Evolutionary conservation across 2,888 invertebrate genomes (phyloP), one percentile per base, ranked within the genome.

Genomic region (Hydraecia micacea): DNA sequence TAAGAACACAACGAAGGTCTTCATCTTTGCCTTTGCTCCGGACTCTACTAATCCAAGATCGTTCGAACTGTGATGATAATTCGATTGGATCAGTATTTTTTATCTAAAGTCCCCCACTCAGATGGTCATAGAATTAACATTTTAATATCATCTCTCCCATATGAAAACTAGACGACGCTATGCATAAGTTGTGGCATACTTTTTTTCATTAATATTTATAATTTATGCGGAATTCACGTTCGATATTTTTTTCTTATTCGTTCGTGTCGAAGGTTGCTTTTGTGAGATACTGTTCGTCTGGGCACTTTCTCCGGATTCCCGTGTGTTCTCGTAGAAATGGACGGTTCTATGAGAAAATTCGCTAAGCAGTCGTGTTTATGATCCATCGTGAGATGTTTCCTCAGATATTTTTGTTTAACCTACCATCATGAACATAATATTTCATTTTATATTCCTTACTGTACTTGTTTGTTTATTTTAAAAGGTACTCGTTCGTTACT

Each of bases 81-180:
- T 93, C 93, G 94, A 93, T 93, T 93, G 94, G 92, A 93, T 95
- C 94, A 95, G 92, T 96, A 83, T 95, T 96, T 90, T 96, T 96
- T 97, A 97, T 96, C 93, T 93, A 90, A 94, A 93, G 90, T 90
- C 85, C 93, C 96, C 96, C 96, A 95, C 96, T 95, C 91, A 81
- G 62, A 75, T 80, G 88, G 92, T 93, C 93, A 89, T 84, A 83
- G 84, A 92, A 95, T 96, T 95, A 90, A 94, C 95, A 96, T 96
- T 95, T 95, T 95, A 92, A 93, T 93, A 89, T 92, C 91, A 94
- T 94, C 92, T 92, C 92, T 91, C 88, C 75, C 86, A 89, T 93
- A 92, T 91, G 91, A 91, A 93, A 94, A 91, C 92, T 87, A 90
- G 92, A 94, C 92, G 94, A 94, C 91, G 92, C 92, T 93, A 93